Conservation (phyloP, 53 echinoderm and acorn worm genomes). For the Mesocentrotus franciscanus region DNA sequence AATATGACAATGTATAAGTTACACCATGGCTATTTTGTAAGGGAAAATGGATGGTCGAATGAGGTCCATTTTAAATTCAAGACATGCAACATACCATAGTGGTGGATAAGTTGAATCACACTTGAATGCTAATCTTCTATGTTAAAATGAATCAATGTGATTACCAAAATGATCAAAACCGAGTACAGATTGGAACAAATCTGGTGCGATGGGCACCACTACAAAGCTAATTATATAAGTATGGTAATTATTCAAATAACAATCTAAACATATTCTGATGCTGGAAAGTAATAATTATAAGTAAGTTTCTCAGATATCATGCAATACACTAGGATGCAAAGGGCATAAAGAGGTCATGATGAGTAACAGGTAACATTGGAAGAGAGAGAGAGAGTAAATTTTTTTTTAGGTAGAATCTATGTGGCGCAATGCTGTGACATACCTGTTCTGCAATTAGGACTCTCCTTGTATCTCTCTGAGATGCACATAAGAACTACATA, state of each 20-base stretch:
- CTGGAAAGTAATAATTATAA: background rate
- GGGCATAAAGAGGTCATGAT: background rate
- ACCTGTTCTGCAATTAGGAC: conserved; percentile 99
- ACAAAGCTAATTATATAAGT: background rate
- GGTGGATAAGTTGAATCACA: background rate
- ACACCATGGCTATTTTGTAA: no score
- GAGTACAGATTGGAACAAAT: background rate
- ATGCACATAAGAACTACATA: conserved; percentile 85
- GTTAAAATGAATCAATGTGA: background rate
- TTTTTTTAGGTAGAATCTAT: background rate
- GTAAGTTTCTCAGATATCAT: background rate
- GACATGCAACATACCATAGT: no score
- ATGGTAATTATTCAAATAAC: background rate
- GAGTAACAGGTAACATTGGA: no score
- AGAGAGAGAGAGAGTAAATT: background rate
- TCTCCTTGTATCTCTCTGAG: conserved; percentile 94
- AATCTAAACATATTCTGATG: background rate
- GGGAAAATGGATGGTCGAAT: no score
- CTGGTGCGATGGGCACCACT: background rate
- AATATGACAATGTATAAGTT: no score
- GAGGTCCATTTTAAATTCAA: no score
- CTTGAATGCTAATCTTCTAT: background rate
- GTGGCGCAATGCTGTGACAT: background rate
- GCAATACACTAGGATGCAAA: background rate
- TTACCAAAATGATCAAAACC: background rate